Evolutionary conservation across 2,797 vertebrate genomes (phyloP).

Genomic region (Aphelocoma californica): DNA sequence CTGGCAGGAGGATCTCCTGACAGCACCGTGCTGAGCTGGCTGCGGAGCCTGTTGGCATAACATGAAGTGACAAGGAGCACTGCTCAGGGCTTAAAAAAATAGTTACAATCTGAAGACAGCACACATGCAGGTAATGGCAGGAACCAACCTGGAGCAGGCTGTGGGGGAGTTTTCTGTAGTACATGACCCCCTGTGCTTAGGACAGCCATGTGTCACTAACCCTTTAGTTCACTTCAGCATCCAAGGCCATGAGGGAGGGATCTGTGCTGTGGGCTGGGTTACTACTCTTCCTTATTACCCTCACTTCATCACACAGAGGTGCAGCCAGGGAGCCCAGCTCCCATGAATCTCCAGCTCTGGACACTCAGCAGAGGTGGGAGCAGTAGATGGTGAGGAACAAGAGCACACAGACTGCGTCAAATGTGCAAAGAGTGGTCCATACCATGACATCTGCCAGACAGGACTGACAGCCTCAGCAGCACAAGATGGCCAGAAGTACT

Average conservation of each 20-base stretch:
- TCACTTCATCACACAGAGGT: background rate
- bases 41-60: background rate
- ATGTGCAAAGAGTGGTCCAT: background rate
- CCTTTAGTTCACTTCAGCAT: background rate
- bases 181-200: background rate
- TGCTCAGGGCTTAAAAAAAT: background rate
- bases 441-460: background rate
- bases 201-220: background rate
- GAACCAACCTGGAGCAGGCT: background rate
- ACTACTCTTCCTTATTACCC: background rate
- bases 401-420: background rate
- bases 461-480: background rate
- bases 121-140: background rate
- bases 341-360: background rate
- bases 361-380: background rate
- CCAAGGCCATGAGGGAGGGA: background rate
- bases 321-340: background rate
- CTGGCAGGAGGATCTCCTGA: background rate
- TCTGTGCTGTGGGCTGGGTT: background rate
- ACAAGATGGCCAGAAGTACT: background rate
- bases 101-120: background rate
- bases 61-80: background rate
- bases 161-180: background rate
- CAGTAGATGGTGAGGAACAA: background rate
- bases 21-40: background rate